Evolutionary conservation across 2,888 invertebrate species (phyloP).

Genomic region (Miltochrista miniata): DNA sequence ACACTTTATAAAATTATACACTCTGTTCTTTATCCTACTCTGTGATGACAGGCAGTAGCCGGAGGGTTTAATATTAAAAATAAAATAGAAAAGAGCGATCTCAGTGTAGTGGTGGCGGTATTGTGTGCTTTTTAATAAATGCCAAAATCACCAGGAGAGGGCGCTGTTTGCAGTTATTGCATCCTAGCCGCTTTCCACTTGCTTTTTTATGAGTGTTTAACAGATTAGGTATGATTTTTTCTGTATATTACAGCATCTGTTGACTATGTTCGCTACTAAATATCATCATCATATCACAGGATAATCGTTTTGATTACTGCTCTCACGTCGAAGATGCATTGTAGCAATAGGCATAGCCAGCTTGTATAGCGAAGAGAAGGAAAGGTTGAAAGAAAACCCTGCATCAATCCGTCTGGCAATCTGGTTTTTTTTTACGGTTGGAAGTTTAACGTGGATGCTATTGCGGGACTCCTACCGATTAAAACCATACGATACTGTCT

Average conservation of each 20-base stretch:
- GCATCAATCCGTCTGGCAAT: too few species aligned
- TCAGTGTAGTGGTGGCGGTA: constrained; percentile 67
- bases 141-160: constrained; percentile 70
- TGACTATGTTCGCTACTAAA: neutral
- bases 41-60: constrained; percentile 53
- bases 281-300: too few species aligned
- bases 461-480: too few species aligned
- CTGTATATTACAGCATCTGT: constrained; percentile 18
- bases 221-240: constrained; percentile 21
- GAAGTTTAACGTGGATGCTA: too few species aligned
- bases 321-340: too few species aligned
- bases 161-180: constrained; percentile 58
- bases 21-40: constrained; percentile 47
- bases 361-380: too few species aligned
- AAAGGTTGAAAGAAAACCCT: too few species aligned
- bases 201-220: constrained; percentile 19
- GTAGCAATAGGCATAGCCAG: too few species aligned
- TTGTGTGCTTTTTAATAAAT: constrained; percentile 81
- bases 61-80: constrained; percentile 80
- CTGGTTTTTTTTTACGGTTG: too few species aligned
- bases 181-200: constrained; percentile 25
- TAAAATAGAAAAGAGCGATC: constrained; percentile 75
- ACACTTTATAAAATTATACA: neutral
- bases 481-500: too few species aligned
- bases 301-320: too few species aligned